Conservation (phyloP, 2,797 vertebrate genomes). For the Choloepus didactylus region DNA sequence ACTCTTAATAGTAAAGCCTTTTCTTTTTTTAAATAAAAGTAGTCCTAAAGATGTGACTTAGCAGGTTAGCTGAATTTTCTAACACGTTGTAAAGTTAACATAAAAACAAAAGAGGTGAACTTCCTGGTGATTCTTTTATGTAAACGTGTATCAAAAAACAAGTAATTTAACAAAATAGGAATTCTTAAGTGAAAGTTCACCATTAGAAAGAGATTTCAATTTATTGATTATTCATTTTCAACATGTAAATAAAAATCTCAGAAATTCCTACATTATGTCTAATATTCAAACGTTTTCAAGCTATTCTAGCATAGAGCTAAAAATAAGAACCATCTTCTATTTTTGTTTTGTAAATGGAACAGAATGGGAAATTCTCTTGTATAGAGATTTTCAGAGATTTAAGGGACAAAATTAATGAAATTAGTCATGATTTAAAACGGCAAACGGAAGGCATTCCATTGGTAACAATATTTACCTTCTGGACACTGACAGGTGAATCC, state of each 20-base stretch:
- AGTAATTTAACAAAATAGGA: conserved; percentile 50
- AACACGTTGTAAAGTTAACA: conserved; percentile 33
- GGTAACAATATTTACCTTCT: conserved; percentile 91
- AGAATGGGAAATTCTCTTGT: background rate
- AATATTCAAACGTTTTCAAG: conserved; percentile 48
- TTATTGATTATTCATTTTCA: background rate
- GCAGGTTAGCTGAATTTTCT: background rate
- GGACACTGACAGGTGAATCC: conserved; percentile 95
- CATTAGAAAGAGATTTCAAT: background rate
- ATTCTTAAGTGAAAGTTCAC: background rate
- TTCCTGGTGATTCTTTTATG: conserved; percentile 8
- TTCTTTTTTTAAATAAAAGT: conserved; percentile 47
- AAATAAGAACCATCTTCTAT: background rate
- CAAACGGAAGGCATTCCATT: background rate
- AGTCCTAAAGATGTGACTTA: background rate
- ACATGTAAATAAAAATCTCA: conserved; percentile 5
- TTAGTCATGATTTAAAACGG: background rate
- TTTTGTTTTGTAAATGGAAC: background rate
- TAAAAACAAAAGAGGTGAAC: conserved; percentile 39
- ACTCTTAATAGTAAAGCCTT: background rate
- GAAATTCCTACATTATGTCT: background rate
- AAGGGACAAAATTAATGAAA: background rate
- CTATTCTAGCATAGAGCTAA: background rate
- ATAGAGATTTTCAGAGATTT: background rate
- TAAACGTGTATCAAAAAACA: conserved; percentile 9